Evolutionary conservation across 2,797 vertebrate species (phyloP), one percentile per base, ranked within the genome.

Genomic region (Iguana delicatissima): DNA sequence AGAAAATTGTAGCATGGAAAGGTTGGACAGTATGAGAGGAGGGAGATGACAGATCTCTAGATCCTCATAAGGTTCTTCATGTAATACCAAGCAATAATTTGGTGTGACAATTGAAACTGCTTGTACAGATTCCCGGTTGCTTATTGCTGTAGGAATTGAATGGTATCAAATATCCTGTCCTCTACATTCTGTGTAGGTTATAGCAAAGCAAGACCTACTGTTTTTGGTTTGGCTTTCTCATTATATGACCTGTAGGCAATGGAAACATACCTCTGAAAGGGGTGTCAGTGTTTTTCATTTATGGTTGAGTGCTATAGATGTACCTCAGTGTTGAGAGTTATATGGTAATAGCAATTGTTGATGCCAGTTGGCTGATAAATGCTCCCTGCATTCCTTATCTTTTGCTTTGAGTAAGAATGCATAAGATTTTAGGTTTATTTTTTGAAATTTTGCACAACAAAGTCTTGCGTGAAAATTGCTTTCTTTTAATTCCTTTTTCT

Each of bases 401-500:
- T 46, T 46, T 46, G 42, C 42, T 46, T 46, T 46, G 42, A 46
- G 42, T 46, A 46, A 59, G 69, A 0, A 16, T 0, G 4, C n/a
- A 84, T 38, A 85, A 1, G 35, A 8, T 42, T 73, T 86, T 46
- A n/a, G 79, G 22, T 12, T n/a, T 38, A 76, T 59, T 0, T 0
- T 0, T 57, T 18, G 18, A 89, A 73, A 42, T 42, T 57, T 26
- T 8, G 7, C n/a, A n/a, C 35, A 88, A 77, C 12, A 72, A 38
- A 7, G 0, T 0, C 38, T 73, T 1, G 0, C 1, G 0, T 64
- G 46, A 64, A 90, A 57, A 26, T 35, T 92, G 73, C 14, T 24
- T 91, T 50, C 59, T 18, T 16, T 57, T 88, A 38, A 72, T 80
- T 74, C 69, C 18, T 0, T 84, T 35, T 89, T 62, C 62, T 76